Evolutionary conservation across 64 coral and sea anemone genomes (phyloP).

Genomic region (Montipora efflorescens): DNA sequence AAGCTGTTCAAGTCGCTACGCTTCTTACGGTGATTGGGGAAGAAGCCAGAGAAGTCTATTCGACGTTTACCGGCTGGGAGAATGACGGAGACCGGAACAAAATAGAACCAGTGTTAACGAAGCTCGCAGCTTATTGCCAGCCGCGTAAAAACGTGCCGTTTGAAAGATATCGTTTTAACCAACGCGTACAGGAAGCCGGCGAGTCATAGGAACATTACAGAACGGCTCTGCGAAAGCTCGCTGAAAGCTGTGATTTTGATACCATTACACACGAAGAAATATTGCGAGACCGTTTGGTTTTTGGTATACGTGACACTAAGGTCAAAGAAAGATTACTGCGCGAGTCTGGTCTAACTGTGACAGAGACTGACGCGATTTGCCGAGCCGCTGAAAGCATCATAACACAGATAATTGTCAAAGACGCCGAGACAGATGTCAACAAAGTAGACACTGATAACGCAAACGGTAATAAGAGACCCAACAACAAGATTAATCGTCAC

Average conservation of each 20-base stretch:
- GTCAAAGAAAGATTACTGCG: neutral
- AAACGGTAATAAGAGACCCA: neutral
- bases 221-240: neutral
- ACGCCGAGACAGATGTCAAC: conserved; percentile 13
- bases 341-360: neutral
- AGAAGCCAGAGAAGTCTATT: conserved; percentile 53
- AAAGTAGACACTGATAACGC: neutral
- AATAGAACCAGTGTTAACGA: neutral
- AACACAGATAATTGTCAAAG: conserved; percentile 39
- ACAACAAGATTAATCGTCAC: neutral
- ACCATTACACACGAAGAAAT: conserved; percentile 7
- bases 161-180: conserved; percentile 43
- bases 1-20: conserved; percentile 43
- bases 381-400: conserved; percentile 3
- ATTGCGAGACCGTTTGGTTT: neutral
- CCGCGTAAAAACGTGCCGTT: conserved; percentile 32
- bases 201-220: conserved; percentile 16
- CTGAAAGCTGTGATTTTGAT: conserved; percentile 6
- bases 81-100: too few relatives aligned
- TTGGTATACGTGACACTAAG: neutral
- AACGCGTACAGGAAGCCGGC: neutral
- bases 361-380: too few relatives aligned
- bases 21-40: conserved; percentile 30
- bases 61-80: conserved; percentile 4
- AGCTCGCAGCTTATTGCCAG: conserved; percentile 23